phyloP scores from a whole-genome alignment of 2,888 invertebrate genomes.

The Hyposoter didymator region DNA sequence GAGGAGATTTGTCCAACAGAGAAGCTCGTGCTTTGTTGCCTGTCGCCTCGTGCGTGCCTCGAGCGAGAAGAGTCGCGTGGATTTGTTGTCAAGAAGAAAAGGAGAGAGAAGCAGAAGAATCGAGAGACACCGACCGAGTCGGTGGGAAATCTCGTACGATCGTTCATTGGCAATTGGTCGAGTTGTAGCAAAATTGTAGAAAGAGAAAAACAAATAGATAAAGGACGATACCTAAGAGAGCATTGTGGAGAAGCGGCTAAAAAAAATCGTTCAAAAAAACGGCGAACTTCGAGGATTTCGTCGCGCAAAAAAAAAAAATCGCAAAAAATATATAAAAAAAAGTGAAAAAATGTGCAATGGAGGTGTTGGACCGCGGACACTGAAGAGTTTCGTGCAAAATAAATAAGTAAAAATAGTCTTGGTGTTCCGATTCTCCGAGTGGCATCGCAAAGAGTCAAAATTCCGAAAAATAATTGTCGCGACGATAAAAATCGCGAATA shows the following conservation, averaged over 20 bases:
- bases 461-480: neutral
- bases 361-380: slow-evolving; percentile 54
- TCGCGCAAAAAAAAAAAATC: neutral
- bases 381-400: slow-evolving; percentile 50
- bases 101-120: slow-evolving; percentile 15
- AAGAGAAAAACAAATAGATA: neutral
- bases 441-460: neutral
- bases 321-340: neutral
- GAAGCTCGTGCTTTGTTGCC: neutral
- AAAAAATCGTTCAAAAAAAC: neutral
- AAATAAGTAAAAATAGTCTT: slow-evolving; percentile 8
- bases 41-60: neutral
- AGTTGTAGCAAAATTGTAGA: slow-evolving; percentile 16
- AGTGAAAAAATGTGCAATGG: slow-evolving; percentile 59
- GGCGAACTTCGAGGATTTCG: neutral
- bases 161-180: slow-evolving; percentile 18
- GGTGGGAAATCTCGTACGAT: slow-evolving; percentile 1
- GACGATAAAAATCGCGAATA: neutral
- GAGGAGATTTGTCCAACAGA: neutral
- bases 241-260: neutral
- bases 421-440: too few species aligned
- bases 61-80: neutral
- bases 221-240: slow-evolving; percentile 6
- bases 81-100: neutral
- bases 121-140: slow-evolving; percentile 6